phyloP scores from a whole-genome alignment of 92 coral and sea anemone species.

The Siderastrea radians region DNA sequence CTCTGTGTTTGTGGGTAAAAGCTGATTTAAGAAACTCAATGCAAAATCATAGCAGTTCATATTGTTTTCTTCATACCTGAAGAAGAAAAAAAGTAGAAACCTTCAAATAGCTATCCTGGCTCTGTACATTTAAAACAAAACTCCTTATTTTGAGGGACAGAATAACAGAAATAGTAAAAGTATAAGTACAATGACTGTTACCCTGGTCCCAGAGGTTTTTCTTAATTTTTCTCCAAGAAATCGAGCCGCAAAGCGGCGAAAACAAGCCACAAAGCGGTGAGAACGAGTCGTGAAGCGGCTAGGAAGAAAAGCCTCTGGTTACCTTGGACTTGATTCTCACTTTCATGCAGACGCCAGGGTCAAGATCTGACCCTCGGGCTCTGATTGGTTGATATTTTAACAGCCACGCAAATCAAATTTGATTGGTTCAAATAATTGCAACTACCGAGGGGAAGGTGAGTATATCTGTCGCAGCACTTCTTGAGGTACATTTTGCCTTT shows the following conservation, averaged over 20 bases:
- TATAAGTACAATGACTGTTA: no score
- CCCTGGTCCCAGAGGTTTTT: no score
- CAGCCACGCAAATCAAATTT: neutral
- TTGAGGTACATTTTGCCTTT: constrained; percentile 8
- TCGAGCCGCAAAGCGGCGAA: no score
- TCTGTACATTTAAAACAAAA: no score
- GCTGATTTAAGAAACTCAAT: constrained; percentile 55
- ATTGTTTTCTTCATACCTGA: constrained; percentile 67
- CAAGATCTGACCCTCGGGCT: constrained; percentile 9
- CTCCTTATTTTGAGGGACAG: no score
- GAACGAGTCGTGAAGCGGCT: neutral
- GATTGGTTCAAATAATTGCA: neutral
- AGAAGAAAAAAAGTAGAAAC: neutral
- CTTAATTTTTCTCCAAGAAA: no score
- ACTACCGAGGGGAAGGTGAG: neutral
- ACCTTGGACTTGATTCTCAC: neutral
- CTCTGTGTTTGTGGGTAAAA: constrained; percentile 3
- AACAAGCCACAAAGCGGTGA: neutral
- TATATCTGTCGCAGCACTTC: neutral
- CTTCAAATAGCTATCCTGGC: no score
- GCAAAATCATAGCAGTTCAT: constrained; percentile 85
- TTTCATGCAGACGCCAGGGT: constrained; percentile 14
- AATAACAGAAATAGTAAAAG: no score
- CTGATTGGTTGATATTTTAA: constrained; percentile 9
- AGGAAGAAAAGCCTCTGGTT: constrained; percentile 11